Conservation (phyloP, 35 echinoderm and acorn worm species). For the Lytechinus variegatus region DNA sequence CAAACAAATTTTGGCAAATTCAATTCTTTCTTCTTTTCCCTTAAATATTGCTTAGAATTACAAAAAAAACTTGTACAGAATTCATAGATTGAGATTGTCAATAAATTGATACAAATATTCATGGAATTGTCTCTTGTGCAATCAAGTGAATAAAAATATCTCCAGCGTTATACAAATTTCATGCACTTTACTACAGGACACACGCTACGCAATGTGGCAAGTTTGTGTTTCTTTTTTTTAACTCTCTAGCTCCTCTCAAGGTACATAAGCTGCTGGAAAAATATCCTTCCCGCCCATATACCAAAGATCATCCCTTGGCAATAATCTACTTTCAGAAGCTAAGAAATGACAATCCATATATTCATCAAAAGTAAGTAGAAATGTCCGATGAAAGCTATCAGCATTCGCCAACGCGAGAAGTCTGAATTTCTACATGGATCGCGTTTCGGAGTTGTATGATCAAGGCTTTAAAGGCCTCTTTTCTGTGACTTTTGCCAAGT, state of each 20-base stretch:
- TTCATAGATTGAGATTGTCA: conserved; percentile 16
- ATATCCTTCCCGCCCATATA: neutral
- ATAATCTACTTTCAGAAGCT: neutral
- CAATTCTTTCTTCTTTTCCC: conserved; percentile 17
- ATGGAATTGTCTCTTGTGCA: neutral
- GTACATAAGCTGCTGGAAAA: neutral
- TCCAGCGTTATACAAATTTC: neutral
- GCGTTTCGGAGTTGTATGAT: neutral
- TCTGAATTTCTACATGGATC: neutral
- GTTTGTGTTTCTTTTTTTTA: neutral
- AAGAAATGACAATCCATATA: conserved; percentile 5
- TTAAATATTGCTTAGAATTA: conserved; percentile 46
- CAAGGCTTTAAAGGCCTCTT: neutral
- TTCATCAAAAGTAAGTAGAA: neutral
- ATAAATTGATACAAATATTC: neutral
- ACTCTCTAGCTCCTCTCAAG: too few relatives aligned
- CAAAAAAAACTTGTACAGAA: conserved; percentile 32
- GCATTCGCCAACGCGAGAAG: neutral
- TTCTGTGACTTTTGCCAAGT: neutral
- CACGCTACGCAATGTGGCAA: conserved; percentile 8
- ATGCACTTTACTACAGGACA: neutral
- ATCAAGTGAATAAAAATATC: conserved; percentile 15
- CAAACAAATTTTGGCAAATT: conserved; percentile 46
- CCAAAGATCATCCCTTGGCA: neutral
- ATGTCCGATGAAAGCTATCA: neutral